Base-by-base conservation (phyloP, 2,113 vertebrate genomes). In the Dromaius novaehollandiae region DNA sequence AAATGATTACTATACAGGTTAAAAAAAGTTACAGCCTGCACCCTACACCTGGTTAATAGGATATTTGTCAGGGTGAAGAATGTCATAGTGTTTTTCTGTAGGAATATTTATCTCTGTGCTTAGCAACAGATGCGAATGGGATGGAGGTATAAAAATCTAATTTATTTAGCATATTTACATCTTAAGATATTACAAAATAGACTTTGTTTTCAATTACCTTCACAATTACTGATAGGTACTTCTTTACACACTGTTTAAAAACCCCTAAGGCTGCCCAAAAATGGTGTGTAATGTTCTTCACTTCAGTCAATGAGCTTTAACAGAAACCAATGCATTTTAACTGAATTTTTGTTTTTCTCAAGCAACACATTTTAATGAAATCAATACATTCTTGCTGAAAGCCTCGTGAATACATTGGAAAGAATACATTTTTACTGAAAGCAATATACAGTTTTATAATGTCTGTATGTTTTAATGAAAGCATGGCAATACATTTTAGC, bases 311-410 rank as follows among this genome's bases (percentile, higher is more conserved):
- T 98, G 98, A 98, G 96, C 96, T 98, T 98, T 98, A 98, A 97
- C 97, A 98, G 96, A 98, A 98, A 97, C 96, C 97, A 98, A 96
- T 98, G 97, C 96, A 98, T 98, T 98, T 98, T 97, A 98, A 98
- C 98, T 96, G 97, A 98, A 97, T 97, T 98, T 98, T 98, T 98
- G 98, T 98, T 98, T 98, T 98, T 98, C 98, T 98, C 95, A 96
- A 98, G 97, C 86, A 97, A 95, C 97, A 98, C 93, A 98, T 98
- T 98, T 98, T 98, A 98, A 98, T 98, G 98, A 98, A 98, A 98
- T 98, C 98, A 98, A 98, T 98, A 98, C 89, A 97, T 98, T 98
- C 95, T 98, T 98, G 95, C 96, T 98, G 98, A 98, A 98, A 98
- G 97, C 93, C 96, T 98, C 95, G 97, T 98, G 97, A 98, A 98